Evolutionary conservation across 2,888 invertebrate species (phyloP).

Genomic region (Hedya salicella): DNA sequence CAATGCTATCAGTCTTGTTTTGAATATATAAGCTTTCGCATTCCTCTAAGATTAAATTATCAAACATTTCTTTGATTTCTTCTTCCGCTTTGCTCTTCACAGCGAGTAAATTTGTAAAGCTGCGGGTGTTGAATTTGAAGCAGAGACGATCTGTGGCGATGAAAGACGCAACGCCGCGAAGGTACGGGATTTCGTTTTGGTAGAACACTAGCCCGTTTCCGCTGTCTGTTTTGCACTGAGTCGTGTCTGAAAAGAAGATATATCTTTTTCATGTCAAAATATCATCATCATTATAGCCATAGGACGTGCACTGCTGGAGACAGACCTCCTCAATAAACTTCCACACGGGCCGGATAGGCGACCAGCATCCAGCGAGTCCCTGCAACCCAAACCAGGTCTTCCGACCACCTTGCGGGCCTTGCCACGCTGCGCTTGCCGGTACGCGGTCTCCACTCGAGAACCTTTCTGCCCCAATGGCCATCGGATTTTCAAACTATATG

Average conservation of each 20-base stretch:
- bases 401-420: too few species aligned
- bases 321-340: too few species aligned
- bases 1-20: not conserved
- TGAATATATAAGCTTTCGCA: constrained; percentile 7
- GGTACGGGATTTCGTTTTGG: not conserved
- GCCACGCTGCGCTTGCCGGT: too few species aligned
- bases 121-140: not conserved
- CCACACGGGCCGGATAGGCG: too few species aligned
- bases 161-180: not conserved
- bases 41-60: not conserved
- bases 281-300: too few species aligned
- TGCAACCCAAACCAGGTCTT: too few species aligned
- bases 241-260: not conserved
- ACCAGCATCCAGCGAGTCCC: too few species aligned
- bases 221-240: constrained; percentile 11
- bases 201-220: constrained; percentile 15
- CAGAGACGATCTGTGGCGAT: not conserved
- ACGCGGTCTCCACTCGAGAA: too few species aligned
- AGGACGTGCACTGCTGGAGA: too few species aligned
- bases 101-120: not conserved
- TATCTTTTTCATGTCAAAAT: too few species aligned
- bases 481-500: too few species aligned
- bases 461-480: too few species aligned
- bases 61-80: not conserved
- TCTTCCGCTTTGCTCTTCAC: not conserved